Evolutionary conservation across 2,888 invertebrate genomes (phyloP), one percentile per base, ranked within the genome.

Genomic region (Plutella xylostella): DNA sequence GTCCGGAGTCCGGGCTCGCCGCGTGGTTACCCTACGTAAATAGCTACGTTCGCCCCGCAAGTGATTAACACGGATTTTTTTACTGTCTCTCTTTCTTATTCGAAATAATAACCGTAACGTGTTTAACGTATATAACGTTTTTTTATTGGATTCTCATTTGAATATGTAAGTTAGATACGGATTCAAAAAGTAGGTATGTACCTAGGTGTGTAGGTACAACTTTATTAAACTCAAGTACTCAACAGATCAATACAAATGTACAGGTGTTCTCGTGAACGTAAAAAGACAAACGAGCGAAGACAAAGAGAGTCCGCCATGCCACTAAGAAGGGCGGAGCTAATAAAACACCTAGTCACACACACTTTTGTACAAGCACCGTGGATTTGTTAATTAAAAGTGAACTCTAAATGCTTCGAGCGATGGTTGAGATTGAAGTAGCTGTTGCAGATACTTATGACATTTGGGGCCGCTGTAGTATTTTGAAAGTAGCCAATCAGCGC

Each of bases 401-500:
- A 58, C 70, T 60, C 59, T 72, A 68, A 21, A 0, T 1, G 1
- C n/a, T 39, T 42, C 2, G 2, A 2, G 21, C 47, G 64, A 76
- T 62, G 66, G 63, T 63, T 56, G 56, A 65, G 57, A 65, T 66
- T 72, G 53, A 56, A 65, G 60, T 64, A 56, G 53, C 47, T 43
- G 43, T 44, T 47, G 37, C 47, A 48, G 62, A 57, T 50, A 56
- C 65, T 72, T 74, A 61, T 52, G 52, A 45, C 65, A 55, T 67
- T 72, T 52, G 53, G 60, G 45, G 45, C 47, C 50, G 60, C 48
- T 48, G 47, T 47, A 48, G 50, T 50, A 45, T 48, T 42, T 51
- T 47, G 58, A 66, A 74, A 76, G 77, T 73, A 73, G 79, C 80
- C 78, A 79, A 80, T 80, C 73, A 79, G 72, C 65, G 70, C 57